Base-by-base conservation (phyloP, 2,797 vertebrate species). In the Pelobates cultripes region DNA sequence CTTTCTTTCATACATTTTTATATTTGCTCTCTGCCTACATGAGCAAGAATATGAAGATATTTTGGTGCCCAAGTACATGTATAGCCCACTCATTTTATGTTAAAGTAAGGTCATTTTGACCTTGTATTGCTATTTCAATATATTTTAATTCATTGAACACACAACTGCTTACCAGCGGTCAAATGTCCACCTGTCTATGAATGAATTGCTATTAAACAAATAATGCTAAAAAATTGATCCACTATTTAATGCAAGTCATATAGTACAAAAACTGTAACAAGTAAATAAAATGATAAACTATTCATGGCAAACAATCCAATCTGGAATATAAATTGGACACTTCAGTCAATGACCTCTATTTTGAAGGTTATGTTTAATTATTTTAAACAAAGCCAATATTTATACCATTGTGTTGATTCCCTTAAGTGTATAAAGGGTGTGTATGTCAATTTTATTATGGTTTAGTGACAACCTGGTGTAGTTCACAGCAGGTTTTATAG, bases 361-460 rank as follows among this genome's bases (percentile, higher is more conserved):
- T 43, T 84, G 72, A 84, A 84, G 82, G 82, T 72, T 84, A 84
- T 66, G 57, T 71, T 84, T 84, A 75, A 84, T 84, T 79, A 64
- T 67, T 79, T 75, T 61, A 64, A 79, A 43, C 47, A 15, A 60
- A 79, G 77, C 82, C 77, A 79, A 79, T 84, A 84, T 79, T 84
- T 84, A 79, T 84, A 66, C 71, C 72, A 75, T 84, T 84, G 77
- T 75, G 77, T 84, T 84, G 82, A 84, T 84, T 84, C 82, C 70
- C 72, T 84, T 55, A 73, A 84, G 82, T 79, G 77, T 44, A 79
- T 57, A 75, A 84, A 71, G 71, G 72, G 77, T 66, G 77, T 64
- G 75, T 79, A 69, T 79, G 82, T 84, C 77, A 84, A 79, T 84
- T 84, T 79, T 84, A 79, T 84, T 79, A 84, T 71, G 51, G 40